These are phyloP conservation scores for Ciconia nigra DNA, from an alignment of 2,797 vertebrate species.

Conservation along the genomic window DNA sequence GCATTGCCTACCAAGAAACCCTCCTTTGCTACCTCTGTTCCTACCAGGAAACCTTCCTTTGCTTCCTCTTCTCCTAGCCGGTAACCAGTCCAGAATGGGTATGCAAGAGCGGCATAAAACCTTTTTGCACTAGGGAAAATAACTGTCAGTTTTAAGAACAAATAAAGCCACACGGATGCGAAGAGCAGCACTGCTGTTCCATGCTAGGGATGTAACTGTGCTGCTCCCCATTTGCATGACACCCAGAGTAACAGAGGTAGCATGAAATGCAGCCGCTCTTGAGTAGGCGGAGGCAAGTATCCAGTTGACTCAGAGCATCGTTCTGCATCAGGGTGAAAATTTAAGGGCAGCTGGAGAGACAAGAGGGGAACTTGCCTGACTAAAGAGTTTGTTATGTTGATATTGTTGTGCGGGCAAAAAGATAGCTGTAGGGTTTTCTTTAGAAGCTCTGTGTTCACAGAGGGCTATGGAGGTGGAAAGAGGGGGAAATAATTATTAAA, in stretches of 20 bases:
- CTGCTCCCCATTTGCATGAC: background rate
- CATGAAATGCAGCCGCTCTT: background rate
- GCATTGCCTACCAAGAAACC: background rate
- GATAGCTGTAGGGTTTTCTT: constrained; percentile 53
- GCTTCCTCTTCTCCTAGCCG: background rate
- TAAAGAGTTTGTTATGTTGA: constrained; percentile 17
- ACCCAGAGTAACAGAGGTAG: background rate
- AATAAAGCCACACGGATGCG: background rate
- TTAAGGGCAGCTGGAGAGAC: background rate
- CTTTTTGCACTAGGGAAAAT: background rate
- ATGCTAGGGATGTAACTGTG: background rate
- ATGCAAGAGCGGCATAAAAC: background rate
- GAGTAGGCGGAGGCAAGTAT: background rate
- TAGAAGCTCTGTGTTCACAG: constrained; percentile 24
- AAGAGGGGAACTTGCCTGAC: background rate
- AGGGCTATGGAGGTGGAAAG: background rate
- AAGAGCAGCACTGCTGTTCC: background rate
- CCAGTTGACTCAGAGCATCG: constrained; percentile 52
- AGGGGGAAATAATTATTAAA: constrained; percentile 8
- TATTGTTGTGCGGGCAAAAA: background rate
- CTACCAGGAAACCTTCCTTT: background rate
- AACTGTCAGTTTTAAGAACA: background rate
- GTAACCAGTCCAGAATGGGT: background rate
- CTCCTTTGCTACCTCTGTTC: background rate
- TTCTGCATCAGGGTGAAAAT: constrained; percentile 25